Evolutionary conservation across 30 jellyfish, hydroid and myxozoan species (phyloP).

Genomic region (Chrysaora quinquecirrha): DNA sequence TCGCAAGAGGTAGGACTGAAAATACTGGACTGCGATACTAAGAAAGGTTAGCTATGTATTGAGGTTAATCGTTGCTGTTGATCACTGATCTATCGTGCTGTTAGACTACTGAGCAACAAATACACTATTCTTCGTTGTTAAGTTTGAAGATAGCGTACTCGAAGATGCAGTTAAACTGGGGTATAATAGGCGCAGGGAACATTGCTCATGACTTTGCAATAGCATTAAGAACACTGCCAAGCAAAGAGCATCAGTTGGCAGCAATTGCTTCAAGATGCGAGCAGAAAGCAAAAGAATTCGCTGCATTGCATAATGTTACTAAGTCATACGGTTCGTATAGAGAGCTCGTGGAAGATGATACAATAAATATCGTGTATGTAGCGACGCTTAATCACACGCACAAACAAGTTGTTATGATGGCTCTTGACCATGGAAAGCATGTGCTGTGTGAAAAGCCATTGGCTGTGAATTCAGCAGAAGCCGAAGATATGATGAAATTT

Average conservation of each 20-base stretch:
- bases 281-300: conserved; percentile 59
- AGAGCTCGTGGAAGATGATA: conserved; percentile 50
- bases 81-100: too few species aligned
- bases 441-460: conserved; percentile 83
- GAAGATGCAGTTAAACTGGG: conserved; percentile 72
- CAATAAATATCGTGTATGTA: conserved; percentile 57
- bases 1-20: too few species aligned
- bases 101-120: too few species aligned
- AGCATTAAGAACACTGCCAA: conserved; percentile 59
- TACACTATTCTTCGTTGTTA: too few species aligned
- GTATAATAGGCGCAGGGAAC: conserved; percentile 79
- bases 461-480: conserved; percentile 68
- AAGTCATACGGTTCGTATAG: conserved; percentile 64
- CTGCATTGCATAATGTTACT: conserved; percentile 33
- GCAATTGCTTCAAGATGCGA: conserved; percentile 72
- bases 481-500: conserved; percentile 37
- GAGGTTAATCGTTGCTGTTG: too few species aligned
- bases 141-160: too few species aligned
- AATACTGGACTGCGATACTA: too few species aligned
- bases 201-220: conserved; percentile 73
- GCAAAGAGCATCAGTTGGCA: conserved; percentile 37
- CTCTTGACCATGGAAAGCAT: conserved; percentile 71
- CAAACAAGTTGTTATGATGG: conserved; percentile 43
- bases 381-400: conserved; percentile 74
- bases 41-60: too few species aligned